These are phyloP conservation scores for Nycticryphes semicollaris DNA, from an alignment of 2,113 vertebrate genomes.

Conservation along the genomic window DNA sequence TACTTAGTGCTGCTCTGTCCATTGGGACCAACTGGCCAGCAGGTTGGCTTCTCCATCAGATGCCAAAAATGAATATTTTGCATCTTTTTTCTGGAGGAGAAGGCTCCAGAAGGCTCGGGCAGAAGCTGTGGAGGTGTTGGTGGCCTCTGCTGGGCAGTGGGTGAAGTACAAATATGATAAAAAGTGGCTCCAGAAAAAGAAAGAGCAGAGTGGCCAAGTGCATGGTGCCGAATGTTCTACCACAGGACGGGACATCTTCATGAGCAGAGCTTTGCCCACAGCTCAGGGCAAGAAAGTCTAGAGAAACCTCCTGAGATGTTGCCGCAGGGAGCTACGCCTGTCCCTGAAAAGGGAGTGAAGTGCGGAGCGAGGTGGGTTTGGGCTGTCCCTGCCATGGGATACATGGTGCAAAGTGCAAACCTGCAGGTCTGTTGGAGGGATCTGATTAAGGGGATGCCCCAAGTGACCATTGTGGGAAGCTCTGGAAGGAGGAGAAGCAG, in stretches of 20 bases:
- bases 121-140: not conserved
- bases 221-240: rapidly evolving
- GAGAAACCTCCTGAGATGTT: not conserved
- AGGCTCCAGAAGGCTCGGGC: not conserved
- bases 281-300: not conserved
- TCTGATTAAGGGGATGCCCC: not conserved
- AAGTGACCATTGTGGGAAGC: not conserved
- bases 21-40: not conserved
- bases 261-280: not conserved
- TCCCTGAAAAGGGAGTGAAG: not conserved
- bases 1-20: not conserved
- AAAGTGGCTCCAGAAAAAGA: not conserved
- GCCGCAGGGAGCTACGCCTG: rapidly evolving
- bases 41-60: not conserved
- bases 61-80: not conserved
- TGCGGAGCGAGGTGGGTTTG: not conserved
- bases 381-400: not conserved
- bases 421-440: not conserved
- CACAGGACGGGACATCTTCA: not conserved
- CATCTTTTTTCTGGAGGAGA: not conserved
- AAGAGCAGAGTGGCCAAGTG: rapidly evolving
- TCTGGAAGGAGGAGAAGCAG: not conserved
- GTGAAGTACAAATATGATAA: not conserved
- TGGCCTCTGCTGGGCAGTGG: not conserved
- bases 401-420: not conserved